Evolutionary conservation across 2,797 vertebrate genomes (phyloP), one percentile per base, ranked within the genome.

Genomic region (Vireo griseus): DNA sequence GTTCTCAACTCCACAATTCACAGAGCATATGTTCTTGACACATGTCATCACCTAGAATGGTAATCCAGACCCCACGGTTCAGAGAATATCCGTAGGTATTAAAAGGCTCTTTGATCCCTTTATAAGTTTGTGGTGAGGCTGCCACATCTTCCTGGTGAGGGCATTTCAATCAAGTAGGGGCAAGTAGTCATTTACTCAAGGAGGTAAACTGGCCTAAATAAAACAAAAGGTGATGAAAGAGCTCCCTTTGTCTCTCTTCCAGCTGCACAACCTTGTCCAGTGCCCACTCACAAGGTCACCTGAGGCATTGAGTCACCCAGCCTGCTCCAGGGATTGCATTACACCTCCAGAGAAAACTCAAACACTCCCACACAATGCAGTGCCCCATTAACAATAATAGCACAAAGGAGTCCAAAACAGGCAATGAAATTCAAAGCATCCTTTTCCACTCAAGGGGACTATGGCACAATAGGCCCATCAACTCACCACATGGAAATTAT

Each of bases 211-310:
- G 6, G 75, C 45, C 33, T 68, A 45, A 86, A 81, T 61, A 87
- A 91, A 91, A 94, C 59, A 76, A 39, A 44, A 73, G 44, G 37
- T 71, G 82, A 90, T 76, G 65, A 90, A 92, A 92, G 67, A 28
- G 55, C 25, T 91, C 61, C 44, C 52, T 89, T 66, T 6, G 3
- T 35, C 48, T 66, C 62, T 88, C 45, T 76, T 86, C 44, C 74
- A 81, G 42, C 80, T 77, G 44, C 59, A 44, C 37, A 76, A 10
- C 73, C 84, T 71, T 52, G 28, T 69, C 55, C 67, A 76, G 81
- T 48, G 2, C 51, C 67, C 77, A 90, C 78, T 88, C 75, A 71
- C 29, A 68, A 72, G 76, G 58, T 78, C 80, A 90, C 66, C n/a
- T 6, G 35, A 86, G 68, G 37, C 72, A 78, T 62, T 69, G 75